Percentiles rank a stretch among this genome's conserved stretches.
Conservation (phyloP, 2,797 vertebrate species). For the Stomatorhinus walkeri region DNA sequence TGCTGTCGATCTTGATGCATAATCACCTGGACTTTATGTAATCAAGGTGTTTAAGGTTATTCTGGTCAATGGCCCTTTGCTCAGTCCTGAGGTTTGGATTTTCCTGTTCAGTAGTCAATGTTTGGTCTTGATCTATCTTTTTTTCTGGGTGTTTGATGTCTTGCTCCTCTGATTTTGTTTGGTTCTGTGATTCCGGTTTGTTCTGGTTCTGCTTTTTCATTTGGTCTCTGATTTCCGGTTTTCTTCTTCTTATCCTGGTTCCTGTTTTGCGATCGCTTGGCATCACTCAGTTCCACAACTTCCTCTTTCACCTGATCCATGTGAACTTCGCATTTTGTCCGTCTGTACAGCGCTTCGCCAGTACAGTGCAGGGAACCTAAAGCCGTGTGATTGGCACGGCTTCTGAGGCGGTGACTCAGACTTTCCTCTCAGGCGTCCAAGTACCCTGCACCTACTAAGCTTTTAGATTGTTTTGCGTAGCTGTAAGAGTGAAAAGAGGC, state of each 20-base stretch:
- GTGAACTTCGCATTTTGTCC: not conserved
- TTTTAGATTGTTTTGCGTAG: not conserved
- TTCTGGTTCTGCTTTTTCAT: not conserved
- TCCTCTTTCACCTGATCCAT: not conserved
- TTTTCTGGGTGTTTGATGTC: not conserved
- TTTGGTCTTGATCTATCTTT: not conserved
- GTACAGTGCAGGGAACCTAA: not conserved
- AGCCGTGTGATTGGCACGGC: not conserved
- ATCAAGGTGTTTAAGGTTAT: not conserved
- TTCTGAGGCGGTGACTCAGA: not conserved
- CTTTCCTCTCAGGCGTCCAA: not conserved
- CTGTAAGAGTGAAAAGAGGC: not conserved
- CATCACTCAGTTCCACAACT: not conserved
- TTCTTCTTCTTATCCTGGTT: not conserved
- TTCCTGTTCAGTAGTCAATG: not conserved
- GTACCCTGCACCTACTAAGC: not conserved
- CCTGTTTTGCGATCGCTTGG: not conserved
- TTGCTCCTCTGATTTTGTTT: not conserved
- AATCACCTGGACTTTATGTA: not conserved
- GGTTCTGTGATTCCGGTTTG: not conserved
- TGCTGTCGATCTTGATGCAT: not conserved
- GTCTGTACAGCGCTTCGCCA: not conserved
- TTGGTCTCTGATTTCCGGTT: not conserved
- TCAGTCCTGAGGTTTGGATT: not conserved
- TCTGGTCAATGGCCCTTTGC: not conserved